Conservation (phyloP, 2,113 vertebrate species). For the Hydrochoerus hydrochaeris region DNA sequence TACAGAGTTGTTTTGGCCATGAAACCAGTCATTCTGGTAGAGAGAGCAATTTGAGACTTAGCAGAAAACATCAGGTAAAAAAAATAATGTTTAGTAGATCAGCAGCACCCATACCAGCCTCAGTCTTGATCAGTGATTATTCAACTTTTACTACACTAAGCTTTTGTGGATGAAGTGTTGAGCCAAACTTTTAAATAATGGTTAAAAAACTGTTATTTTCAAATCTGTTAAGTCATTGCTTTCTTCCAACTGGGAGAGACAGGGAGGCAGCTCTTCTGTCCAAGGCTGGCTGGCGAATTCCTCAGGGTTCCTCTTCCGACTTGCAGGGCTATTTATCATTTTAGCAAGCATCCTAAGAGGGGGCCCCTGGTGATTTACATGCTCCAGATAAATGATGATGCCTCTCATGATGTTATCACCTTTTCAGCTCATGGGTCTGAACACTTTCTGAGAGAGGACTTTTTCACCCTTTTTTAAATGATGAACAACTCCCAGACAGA, state of each 20-base stretch:
- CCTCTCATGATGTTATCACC: constrained; percentile 80
- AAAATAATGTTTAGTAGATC: neutral
- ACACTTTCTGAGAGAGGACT: constrained; percentile 76
- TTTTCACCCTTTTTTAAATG: constrained; percentile 80
- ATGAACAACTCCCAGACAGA: constrained; percentile 82
- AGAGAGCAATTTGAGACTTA: neutral
- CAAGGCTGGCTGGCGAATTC: constrained; percentile 68
- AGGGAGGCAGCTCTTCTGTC: constrained; percentile 66
- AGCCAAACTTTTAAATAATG: constrained; percentile 63
- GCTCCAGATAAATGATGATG: constrained; percentile 80
- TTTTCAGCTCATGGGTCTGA: constrained; percentile 74
- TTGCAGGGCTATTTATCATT: constrained; percentile 69
- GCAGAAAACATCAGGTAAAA: neutral
- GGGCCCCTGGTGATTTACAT: constrained; percentile 73
- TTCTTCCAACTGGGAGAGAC: constrained; percentile 58
- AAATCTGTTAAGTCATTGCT: constrained; percentile 73
- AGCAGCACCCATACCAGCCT: neutral
- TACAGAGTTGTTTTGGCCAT: neutral
- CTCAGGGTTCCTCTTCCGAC: neutral
- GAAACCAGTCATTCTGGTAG: neutral
- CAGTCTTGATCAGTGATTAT: neutral
- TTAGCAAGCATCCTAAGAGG: constrained; percentile 70
- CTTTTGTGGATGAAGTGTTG: neutral
- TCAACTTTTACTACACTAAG: neutral
- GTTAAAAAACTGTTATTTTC: constrained; percentile 43